Conservation (phyloP, 2,888 invertebrate genomes). For the Lycia hirtaria region DNA sequence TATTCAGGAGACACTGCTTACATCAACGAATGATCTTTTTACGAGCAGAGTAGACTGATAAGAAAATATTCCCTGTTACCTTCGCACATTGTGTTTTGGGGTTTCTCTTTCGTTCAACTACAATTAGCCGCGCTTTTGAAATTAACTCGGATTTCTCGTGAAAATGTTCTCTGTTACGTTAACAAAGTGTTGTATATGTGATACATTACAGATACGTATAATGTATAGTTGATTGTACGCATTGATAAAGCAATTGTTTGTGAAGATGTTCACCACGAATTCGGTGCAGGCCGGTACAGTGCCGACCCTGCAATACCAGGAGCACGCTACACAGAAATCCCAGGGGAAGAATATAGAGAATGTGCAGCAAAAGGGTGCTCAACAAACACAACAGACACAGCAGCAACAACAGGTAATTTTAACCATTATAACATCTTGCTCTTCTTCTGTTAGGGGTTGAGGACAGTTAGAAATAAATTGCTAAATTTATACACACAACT, state of each 20-base stretch:
- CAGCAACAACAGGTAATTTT: slow-evolving; percentile 52
- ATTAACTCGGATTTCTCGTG: slow-evolving; percentile 30
- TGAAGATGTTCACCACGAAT: slow-evolving; percentile 86
- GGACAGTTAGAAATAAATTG: neutral
- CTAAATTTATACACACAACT: neutral
- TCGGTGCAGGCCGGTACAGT: slow-evolving; percentile 86
- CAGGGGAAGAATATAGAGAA: slow-evolving; percentile 87
- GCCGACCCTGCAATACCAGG: slow-evolving; percentile 88
- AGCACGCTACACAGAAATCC: slow-evolving; percentile 86
- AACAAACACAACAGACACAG: slow-evolving; percentile 69
- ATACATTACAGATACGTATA: slow-evolving; percentile 50
- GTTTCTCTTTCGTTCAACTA: slow-evolving; percentile 68
- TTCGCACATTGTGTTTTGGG: slow-evolving; percentile 80
- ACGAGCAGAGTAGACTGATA: slow-evolving; percentile 81
- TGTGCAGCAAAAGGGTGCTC: slow-evolving; percentile 86
- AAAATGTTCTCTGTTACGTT: slow-evolving; percentile 42
- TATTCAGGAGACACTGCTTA: slow-evolving; percentile 80
- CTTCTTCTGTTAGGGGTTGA: neutral
- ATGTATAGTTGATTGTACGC: slow-evolving; percentile 51
- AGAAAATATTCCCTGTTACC: slow-evolving; percentile 81
- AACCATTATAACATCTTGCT: neutral
- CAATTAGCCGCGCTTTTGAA: slow-evolving; percentile 77
- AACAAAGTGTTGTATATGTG: slow-evolving; percentile 34
- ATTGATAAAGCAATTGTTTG: slow-evolving; percentile 39
- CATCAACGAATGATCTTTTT: slow-evolving; percentile 81